A percentile compares a stretch with the other conserved stretches of the same genome.
Conservation (phyloP, 2,888 invertebrate species). For the Eilema caniola region DNA sequence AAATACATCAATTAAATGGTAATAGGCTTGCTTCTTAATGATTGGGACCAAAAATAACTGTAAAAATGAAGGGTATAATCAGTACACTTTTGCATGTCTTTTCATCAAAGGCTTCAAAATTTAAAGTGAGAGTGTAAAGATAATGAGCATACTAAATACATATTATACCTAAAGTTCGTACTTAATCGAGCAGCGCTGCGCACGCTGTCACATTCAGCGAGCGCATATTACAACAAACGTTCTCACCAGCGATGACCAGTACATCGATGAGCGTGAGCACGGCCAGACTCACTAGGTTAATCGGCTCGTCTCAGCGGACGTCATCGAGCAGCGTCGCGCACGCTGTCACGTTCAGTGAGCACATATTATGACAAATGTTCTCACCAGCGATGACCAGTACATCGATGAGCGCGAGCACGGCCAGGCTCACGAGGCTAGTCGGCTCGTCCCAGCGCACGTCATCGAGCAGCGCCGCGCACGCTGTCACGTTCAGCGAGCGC, state of each 20-base stretch:
- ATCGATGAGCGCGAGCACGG: constrained; percentile 93
- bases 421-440: constrained; percentile 91
- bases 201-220: constrained; percentile 87
- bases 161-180: too few relatives aligned
- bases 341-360: constrained; percentile 93
- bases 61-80: too few relatives aligned
- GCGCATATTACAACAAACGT: too few relatives aligned
- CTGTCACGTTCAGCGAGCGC: constrained; percentile 93
- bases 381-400: constrained; percentile 86
- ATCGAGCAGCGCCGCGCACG: constrained; percentile 93
- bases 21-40: too few relatives aligned
- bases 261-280: constrained; percentile 94
- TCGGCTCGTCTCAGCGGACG: constrained; percentile 91
- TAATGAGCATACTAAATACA: too few relatives aligned
- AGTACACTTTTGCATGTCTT: too few relatives aligned
- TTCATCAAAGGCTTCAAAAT: too few relatives aligned
- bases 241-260: constrained; percentile 78
- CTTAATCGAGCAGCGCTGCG: constrained; percentile 92
- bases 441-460: constrained; percentile 92
- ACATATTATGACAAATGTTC: constrained; percentile 60
- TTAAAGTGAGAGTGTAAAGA: constrained; percentile 79
- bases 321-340: constrained; percentile 93
- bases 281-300: constrained; percentile 91
- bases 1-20: too few relatives aligned
- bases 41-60: too few relatives aligned